These are phyloP conservation scores for Lepeophtheirus salmonis DNA, from an alignment of 1,140 invertebrate species.

Conservation along the genomic window DNA sequence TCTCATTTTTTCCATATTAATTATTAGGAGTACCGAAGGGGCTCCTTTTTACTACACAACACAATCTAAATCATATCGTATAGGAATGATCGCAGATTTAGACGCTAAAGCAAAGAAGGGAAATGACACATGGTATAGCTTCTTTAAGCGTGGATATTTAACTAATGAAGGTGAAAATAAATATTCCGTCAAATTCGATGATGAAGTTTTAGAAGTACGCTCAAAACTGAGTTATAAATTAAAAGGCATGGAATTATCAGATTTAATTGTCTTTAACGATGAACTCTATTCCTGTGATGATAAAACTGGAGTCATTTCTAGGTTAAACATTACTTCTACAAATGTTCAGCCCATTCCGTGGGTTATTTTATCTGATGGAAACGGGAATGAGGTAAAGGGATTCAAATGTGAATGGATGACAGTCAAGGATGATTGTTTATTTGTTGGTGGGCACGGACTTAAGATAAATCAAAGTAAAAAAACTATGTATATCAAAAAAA, in stretches of 20 bases:
- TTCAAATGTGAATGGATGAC: conserved; percentile 69
- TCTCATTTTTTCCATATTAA: too few species aligned
- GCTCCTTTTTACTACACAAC: too few species aligned
- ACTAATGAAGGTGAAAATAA: too few species aligned
- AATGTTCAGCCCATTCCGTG: conserved; percentile 57
- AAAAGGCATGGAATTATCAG: conserved; percentile 95
- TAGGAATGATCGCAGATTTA: too few species aligned
- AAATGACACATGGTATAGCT: too few species aligned
- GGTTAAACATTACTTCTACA: conserved; percentile 34
- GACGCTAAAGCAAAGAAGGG: too few species aligned
- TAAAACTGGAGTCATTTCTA: conserved; percentile 79
- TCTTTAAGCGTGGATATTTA: too few species aligned
- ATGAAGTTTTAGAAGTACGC: too few species aligned
- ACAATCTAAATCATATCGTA: too few species aligned
- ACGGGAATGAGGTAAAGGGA: conserved; percentile 56
- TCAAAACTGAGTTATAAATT: too few species aligned
- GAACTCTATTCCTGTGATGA: conserved; percentile 83
- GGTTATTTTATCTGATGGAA: conserved; percentile 77
- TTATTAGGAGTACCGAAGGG: too few species aligned
- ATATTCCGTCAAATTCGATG: too few species aligned
- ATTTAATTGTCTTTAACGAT: conserved; percentile 83
- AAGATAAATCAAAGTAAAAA: conserved; percentile 71
- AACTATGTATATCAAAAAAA: conserved; percentile 81
- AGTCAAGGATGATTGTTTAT: conserved; percentile 67
- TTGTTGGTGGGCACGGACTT: conserved; percentile 88